Conservation (phyloP, 2,113 vertebrate genomes). For the Apus apus region DNA sequence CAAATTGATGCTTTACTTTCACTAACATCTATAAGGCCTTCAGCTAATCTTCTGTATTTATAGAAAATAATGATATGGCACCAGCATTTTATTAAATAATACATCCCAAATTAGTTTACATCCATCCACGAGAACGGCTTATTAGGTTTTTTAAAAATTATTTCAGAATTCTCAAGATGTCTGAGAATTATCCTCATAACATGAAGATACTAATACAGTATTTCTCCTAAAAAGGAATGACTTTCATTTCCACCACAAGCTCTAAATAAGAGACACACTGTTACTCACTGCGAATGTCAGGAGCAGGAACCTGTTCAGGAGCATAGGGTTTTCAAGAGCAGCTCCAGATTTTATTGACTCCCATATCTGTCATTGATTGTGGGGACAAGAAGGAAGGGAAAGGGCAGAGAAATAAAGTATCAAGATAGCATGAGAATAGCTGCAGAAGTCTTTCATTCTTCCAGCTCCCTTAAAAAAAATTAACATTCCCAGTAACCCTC, state of each 20-base stretch:
- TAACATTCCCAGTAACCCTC: neutral
- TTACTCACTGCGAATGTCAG: conserved; percentile 93
- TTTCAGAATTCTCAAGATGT: neutral
- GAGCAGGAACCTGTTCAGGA: conserved; percentile 91
- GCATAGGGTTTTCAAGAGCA: conserved; percentile 86
- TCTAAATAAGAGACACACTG: neutral
- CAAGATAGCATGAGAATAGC: neutral
- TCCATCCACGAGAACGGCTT: neutral
- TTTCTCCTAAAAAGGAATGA: neutral
- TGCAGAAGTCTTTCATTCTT: neutral
- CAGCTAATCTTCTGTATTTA: neutral
- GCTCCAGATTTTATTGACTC: conserved; percentile 86
- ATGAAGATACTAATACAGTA: neutral
- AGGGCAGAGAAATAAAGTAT: neutral
- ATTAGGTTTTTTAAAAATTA: neutral
- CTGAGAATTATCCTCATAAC: neutral
- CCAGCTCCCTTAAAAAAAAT: neutral
- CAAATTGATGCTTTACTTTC: neutral
- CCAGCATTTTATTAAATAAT: neutral
- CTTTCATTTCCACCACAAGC: neutral
- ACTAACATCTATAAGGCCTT: rapidly evolving
- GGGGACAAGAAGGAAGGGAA: neutral
- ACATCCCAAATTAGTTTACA: neutral
- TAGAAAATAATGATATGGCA: neutral
- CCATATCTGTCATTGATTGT: conserved; percentile 85